Conservation (phyloP, 2,113 vertebrate genomes). For the Acanthochromis polyacanthus region DNA sequence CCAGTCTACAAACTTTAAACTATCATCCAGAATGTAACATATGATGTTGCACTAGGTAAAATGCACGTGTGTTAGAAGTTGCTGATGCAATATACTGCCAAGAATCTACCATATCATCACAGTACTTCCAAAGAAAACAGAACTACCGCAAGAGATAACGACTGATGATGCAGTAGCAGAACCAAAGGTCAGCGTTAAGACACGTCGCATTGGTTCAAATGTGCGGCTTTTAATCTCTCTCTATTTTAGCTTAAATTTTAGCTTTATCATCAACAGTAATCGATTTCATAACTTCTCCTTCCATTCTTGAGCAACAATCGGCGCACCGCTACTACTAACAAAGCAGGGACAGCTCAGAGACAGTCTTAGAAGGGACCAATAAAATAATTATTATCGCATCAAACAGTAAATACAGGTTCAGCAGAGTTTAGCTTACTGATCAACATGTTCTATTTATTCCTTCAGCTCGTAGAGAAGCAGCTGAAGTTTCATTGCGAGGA, state of each 20-base stretch:
- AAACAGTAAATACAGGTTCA: too few relatives aligned
- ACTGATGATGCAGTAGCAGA: neutral
- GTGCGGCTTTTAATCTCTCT: conserved; percentile 14
- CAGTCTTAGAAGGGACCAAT: neutral
- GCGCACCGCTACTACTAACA: neutral
- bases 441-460: too few relatives aligned
- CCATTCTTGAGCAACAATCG: neutral
- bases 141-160: neutral
- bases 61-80: too few relatives aligned
- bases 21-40: too few relatives aligned
- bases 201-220: neutral
- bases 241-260: too few relatives aligned
- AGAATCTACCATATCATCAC: too few relatives aligned
- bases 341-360: neutral
- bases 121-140: neutral
- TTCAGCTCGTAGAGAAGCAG: too few relatives aligned
- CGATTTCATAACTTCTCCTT: neutral
- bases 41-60: too few relatives aligned
- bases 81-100: too few relatives aligned
- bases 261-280: neutral
- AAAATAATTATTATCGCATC: neutral
- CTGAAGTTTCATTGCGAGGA: too few relatives aligned
- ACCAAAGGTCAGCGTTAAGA: conserved; percentile 47
- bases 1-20: too few relatives aligned
- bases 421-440: too few relatives aligned